Percentiles rank a stretch among this genome's conserved stretches.
Evolutionary conservation across 2,113 vertebrate species (phyloP).

Genomic region (Mohoua ochrocephala): DNA sequence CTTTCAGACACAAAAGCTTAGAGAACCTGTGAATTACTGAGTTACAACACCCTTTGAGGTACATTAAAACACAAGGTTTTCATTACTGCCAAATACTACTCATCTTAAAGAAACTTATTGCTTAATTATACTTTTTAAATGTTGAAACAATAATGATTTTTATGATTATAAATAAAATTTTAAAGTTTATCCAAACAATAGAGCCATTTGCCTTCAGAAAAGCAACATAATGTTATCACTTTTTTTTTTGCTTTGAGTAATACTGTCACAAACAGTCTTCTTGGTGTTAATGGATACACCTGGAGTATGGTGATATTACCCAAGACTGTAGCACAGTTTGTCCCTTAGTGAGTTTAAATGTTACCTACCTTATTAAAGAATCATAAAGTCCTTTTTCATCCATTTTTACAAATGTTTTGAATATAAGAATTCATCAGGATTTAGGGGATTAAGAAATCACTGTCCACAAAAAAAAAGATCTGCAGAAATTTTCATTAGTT

Average conservation of each 20-base stretch:
- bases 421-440: constrained; percentile 70
- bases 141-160: constrained; percentile 24
- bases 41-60: constrained; percentile 5
- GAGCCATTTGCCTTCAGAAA: constrained; percentile 5
- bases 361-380: constrained; percentile 5
- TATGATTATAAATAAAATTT: constrained; percentile 17
- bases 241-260: neutral
- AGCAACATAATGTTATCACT: neutral
- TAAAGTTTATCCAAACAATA: constrained; percentile 30
- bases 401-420: constrained; percentile 60
- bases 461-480: constrained; percentile 46
- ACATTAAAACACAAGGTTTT: constrained; percentile 43
- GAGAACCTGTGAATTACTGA: neutral
- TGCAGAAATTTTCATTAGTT: constrained; percentile 76
- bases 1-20: constrained; percentile 39
- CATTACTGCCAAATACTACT: constrained; percentile 37
- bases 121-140: constrained; percentile 47
- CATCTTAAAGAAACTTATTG: constrained; percentile 38
- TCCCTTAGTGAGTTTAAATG: constrained; percentile 1
- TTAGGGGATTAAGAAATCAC: constrained; percentile 72
- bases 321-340: neutral
- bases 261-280: neutral
- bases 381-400: constrained; percentile 20
- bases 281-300: neutral
- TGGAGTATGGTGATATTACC: neutral